Conservation (phyloP, 2,888 invertebrate species). For the Dynastes grantii region DNA sequence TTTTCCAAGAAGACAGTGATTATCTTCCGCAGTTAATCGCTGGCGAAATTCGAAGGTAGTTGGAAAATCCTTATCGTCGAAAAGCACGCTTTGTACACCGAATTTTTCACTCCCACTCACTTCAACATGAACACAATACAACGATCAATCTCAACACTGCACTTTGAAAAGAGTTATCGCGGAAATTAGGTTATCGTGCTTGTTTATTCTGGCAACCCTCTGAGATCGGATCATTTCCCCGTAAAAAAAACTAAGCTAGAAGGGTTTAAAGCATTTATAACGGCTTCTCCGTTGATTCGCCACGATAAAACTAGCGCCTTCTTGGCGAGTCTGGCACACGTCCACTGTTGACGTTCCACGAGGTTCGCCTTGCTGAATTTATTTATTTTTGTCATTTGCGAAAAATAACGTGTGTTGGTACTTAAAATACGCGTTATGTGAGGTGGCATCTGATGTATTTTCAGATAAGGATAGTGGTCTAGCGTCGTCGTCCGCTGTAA, state of each 20-base stretch:
- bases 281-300: not conserved
- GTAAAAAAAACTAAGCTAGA: not conserved
- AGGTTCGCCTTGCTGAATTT: constrained; percentile 17
- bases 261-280: not conserved
- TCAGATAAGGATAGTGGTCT: constrained; percentile 1
- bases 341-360: constrained; percentile 14
- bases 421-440: constrained; percentile 16
- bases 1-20: not conserved
- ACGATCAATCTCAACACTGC: not conserved
- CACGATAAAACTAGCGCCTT: not conserved
- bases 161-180: not conserved
- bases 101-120: not conserved
- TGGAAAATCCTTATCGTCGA: not conserved
- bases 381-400: constrained; percentile 44
- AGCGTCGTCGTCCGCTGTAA: too few relatives aligned
- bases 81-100: not conserved
- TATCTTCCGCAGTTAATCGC: constrained; percentile 25
- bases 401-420: constrained; percentile 28
- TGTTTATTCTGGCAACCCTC: not conserved
- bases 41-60: not conserved
- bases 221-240: not conserved
- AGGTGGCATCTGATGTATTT: not conserved
- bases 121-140: not conserved
- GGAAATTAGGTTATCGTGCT: not conserved
- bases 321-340: constrained; percentile 1